phyloP scores from a whole-genome alignment of 2,113 vertebrate species.

The Chitala chitala region DNA sequence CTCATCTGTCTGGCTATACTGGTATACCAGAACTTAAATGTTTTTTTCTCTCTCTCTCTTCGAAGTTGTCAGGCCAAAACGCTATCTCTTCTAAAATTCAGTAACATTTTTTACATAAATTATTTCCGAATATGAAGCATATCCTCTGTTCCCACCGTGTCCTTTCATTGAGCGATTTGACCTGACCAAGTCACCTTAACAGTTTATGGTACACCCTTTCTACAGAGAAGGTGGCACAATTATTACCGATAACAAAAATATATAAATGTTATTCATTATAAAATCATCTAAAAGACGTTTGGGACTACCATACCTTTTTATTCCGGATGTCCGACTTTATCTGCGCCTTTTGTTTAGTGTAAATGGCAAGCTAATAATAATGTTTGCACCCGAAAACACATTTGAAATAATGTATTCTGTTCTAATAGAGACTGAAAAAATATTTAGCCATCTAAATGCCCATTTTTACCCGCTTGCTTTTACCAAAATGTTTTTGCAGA shows the following conservation, averaged over 20 bases:
- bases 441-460: conserved; percentile 7
- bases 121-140: neutral
- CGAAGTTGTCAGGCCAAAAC: neutral
- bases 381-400: neutral
- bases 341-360: too few species aligned
- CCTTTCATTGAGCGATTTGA: neutral
- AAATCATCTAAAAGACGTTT: too few species aligned
- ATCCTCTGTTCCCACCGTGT: neutral
- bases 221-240: neutral
- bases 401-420: neutral
- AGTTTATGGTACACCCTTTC: neutral
- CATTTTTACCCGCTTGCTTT: neutral
- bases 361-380: too few species aligned
- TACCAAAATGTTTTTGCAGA: conserved; percentile 13
- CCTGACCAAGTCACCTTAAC: neutral
- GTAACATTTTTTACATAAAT: conserved; percentile 1
- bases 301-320: too few species aligned
- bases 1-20: neutral
- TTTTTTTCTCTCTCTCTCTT: too few species aligned
- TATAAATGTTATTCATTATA: too few species aligned
- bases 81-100: neutral
- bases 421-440: conserved; percentile 1
- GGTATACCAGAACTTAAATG: neutral
- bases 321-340: too few species aligned
- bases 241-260: too few species aligned